Conservation (phyloP, 2,888 invertebrate species). For the Escarpia spicata region DNA sequence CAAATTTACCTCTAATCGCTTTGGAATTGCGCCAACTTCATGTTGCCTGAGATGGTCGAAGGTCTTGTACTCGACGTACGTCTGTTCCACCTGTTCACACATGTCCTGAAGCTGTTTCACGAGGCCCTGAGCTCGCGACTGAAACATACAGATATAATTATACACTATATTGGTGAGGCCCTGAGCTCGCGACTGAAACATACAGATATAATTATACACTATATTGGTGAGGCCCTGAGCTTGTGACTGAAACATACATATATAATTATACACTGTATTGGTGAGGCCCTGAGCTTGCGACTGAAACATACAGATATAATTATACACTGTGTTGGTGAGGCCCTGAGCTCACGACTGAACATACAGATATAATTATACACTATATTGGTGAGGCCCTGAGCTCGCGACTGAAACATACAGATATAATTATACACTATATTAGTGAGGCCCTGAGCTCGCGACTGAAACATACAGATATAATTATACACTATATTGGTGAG, state of each 20-base stretch:
- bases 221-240: constrained; percentile 76
- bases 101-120: constrained; percentile 77
- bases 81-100: constrained; percentile 88
- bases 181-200: constrained; percentile 79
- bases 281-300: constrained; percentile 80
- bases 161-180: constrained; percentile 68
- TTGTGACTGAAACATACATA: constrained; percentile 71
- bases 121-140: constrained; percentile 82
- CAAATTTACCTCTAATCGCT: constrained; percentile 80
- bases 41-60: constrained; percentile 89
- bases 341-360: too few relatives aligned
- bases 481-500: too few relatives aligned
- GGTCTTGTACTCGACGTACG: constrained; percentile 87
- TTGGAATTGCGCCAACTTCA: constrained; percentile 89
- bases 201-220: too few relatives aligned
- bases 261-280: too few relatives aligned
- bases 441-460: too few relatives aligned
- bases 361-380: too few relatives aligned
- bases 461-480: too few relatives aligned
- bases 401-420: too few relatives aligned
- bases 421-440: too few relatives aligned
- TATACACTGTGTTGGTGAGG: too few relatives aligned
- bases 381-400: too few relatives aligned
- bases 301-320: constrained; percentile 66
- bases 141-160: constrained; percentile 58